Evolutionary conservation across 2,888 invertebrate species (phyloP).

Genomic region (Timandra comae): DNA sequence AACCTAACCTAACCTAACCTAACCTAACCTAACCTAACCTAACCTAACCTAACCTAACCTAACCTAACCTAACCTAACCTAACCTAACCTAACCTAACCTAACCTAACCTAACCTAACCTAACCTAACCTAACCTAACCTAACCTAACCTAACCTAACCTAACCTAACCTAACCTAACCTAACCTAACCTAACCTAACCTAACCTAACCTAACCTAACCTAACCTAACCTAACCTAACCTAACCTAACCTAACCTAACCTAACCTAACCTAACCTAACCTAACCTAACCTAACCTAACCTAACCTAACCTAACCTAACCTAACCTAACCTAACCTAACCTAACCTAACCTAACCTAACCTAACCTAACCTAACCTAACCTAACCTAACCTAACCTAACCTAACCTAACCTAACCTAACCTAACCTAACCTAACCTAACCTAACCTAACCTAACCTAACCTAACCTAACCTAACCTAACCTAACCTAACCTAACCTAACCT

Average conservation of each 20-base stretch:
- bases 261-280: constrained; percentile 6
- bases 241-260: constrained; percentile 8
- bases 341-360: constrained; percentile 8
- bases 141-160: constrained; percentile 20
- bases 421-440: constrained; percentile 1
- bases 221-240: constrained; percentile 11
- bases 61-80: constrained; percentile 16
- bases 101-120: constrained; percentile 20
- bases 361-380: constrained; percentile 2
- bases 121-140: constrained; percentile 19
- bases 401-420: constrained; percentile 1
- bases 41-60: constrained; percentile 19
- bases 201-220: constrained; percentile 9
- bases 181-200: constrained; percentile 13
- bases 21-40: constrained; percentile 17
- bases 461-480: constrained; percentile 1
- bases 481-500: constrained; percentile 4
- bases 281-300: constrained; percentile 3
- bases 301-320: constrained; percentile 6
- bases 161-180: constrained; percentile 19
- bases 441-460: constrained; percentile 1
- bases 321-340: constrained; percentile 9
- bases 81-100: constrained; percentile 20
- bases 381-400: constrained; percentile 3
- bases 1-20: constrained; percentile 18